Percentiles rank a stretch among this genome's conserved stretches.
phyloP scores from a whole-genome alignment of 2,888 invertebrate species.

The Synergus itoensis region DNA sequence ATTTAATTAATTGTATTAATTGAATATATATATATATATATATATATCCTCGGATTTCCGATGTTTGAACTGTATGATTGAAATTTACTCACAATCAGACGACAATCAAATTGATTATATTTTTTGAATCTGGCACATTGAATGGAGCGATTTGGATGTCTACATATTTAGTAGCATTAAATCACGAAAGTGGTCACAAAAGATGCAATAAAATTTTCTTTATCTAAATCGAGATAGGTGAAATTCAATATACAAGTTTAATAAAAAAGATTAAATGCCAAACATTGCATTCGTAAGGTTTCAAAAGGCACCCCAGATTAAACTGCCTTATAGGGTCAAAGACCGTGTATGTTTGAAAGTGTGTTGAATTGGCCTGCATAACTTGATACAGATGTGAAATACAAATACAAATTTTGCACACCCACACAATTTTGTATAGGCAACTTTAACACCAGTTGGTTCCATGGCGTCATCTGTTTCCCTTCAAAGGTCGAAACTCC shows the following conservation, averaged over 20 bases:
- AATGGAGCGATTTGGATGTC: neutral
- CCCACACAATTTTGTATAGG: conserved; percentile 7
- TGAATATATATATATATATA: too few relatives aligned
- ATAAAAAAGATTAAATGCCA: neutral
- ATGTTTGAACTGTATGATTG: conserved; percentile 69
- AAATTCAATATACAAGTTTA: neutral
- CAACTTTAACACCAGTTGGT: conserved; percentile 1
- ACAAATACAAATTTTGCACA: conserved; percentile 23
- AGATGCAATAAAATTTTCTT: too few relatives aligned
- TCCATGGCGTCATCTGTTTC: conserved; percentile 10
- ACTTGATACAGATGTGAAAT: neutral
- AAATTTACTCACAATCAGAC: conserved; percentile 66
- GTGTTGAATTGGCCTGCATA: neutral
- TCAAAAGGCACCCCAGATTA: conserved; percentile 1
- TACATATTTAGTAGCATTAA: neutral
- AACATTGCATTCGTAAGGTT: neutral
- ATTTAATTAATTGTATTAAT: conserved; percentile 64
- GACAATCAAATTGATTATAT: conserved; percentile 64
- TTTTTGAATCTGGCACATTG: conserved; percentile 48
- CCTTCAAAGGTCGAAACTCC: neutral
- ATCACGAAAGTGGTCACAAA: neutral
- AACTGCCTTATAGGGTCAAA: neutral
- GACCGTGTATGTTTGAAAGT: neutral
- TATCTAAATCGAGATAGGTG: neutral
- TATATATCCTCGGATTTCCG: conserved; percentile 61